phyloP scores from a whole-genome alignment of 1,140 invertebrate genomes.

The Mercenaria mercenaria region DNA sequence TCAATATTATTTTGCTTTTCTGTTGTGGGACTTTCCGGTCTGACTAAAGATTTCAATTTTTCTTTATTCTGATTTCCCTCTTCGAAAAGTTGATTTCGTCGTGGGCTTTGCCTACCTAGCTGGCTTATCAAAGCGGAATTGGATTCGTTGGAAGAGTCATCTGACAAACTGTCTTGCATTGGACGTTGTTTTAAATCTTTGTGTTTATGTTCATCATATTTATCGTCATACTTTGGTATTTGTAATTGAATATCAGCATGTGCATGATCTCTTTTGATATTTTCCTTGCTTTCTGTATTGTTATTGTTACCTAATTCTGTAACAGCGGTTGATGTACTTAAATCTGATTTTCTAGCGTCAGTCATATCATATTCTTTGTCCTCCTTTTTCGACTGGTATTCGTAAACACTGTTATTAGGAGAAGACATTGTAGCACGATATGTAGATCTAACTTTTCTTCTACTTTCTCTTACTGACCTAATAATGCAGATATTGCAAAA shows the following conservation, averaged over 20 bases:
- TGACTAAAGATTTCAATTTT: not conserved
- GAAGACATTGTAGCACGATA: not conserved
- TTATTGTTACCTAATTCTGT: not conserved
- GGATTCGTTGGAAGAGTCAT: constrained; percentile 27
- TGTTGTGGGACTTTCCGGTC: not conserved
- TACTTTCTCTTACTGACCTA: constrained; percentile 64
- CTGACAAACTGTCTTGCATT: not conserved
- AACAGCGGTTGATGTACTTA: not conserved
- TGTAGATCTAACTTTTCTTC: constrained; percentile 36
- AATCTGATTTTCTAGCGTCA: not conserved
- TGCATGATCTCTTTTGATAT: not conserved
- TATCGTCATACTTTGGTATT: not conserved
- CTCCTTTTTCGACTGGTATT: not conserved
- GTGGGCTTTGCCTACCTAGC: not conserved
- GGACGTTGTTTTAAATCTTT: not conserved
- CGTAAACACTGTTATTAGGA: not conserved
- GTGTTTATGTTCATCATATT: not conserved
- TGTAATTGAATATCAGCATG: not conserved
- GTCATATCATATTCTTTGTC: not conserved
- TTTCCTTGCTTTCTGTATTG: not conserved
- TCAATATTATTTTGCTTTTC: not conserved
- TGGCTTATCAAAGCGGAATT: not conserved
- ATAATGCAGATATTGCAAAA: constrained; percentile 72
- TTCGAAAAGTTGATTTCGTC: not conserved
- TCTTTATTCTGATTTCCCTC: not conserved